Evolutionary conservation across 2,113 vertebrate genomes (phyloP).

Genomic region (Sterrhoptilus dennistouni): DNA sequence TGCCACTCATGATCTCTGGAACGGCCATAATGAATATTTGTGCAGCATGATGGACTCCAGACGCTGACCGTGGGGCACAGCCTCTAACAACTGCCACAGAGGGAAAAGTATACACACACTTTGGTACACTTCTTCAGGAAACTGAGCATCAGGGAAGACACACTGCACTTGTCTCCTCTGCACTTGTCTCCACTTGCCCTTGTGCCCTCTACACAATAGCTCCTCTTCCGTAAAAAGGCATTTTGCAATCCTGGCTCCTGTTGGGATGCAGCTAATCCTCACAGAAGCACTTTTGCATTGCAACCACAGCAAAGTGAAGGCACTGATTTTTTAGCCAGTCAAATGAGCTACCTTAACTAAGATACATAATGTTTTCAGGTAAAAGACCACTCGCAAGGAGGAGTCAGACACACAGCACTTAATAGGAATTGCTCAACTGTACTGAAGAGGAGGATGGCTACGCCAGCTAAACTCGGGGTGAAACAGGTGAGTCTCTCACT

Average conservation of each 20-base stretch:
- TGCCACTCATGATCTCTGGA: neutral
- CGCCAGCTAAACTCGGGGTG: neutral
- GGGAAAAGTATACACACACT: fast-evolving
- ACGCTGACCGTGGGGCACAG: neutral
- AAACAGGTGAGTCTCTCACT: neutral
- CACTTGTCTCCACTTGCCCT: neutral
- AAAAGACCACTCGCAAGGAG: neutral
- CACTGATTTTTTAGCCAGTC: neutral
- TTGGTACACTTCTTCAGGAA: neutral
- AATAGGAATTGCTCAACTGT: neutral
- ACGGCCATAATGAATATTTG: neutral
- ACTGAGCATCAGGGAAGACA: neutral
- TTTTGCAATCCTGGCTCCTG: neutral
- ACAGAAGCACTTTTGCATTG: neutral
- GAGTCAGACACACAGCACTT: neutral
- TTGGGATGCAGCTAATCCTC: neutral
- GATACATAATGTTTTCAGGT: neutral
- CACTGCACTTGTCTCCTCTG: neutral
- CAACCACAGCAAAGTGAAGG: neutral
- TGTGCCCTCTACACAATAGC: neutral
- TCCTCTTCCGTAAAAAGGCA: neutral
- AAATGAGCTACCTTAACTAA: neutral
- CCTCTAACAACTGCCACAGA: neutral
- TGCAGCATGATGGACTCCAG: neutral
- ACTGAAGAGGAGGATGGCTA: neutral